Evolutionary conservation across 2,888 invertebrate species (phyloP).

Genomic region (Polydrusus cervinus): DNA sequence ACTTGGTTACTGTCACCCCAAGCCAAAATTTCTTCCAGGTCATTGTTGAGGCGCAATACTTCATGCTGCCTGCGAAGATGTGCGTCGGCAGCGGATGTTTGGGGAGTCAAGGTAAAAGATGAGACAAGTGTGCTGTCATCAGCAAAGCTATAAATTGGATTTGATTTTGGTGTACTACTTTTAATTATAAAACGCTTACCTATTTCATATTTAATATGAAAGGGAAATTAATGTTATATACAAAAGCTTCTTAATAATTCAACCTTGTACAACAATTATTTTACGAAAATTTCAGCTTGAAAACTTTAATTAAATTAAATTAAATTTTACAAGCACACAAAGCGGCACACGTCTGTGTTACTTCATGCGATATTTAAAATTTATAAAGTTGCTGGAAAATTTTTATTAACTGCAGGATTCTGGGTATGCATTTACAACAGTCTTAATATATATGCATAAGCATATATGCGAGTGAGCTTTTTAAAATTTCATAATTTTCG

Average conservation of each 20-base stretch:
- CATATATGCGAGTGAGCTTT: slow-evolving; percentile 29
- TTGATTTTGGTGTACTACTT: too few relatives aligned
- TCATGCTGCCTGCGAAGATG: too few relatives aligned
- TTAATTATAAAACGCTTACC: background rate
- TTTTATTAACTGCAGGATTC: slow-evolving; percentile 40
- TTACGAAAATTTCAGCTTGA: slow-evolving; percentile 24
- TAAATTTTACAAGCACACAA: slow-evolving; percentile 30
- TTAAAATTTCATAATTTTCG: slow-evolving; percentile 12
- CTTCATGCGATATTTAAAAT: slow-evolving; percentile 33
- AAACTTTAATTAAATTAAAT: slow-evolving; percentile 39
- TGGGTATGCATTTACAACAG: slow-evolving; percentile 29
- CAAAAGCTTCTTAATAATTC: slow-evolving; percentile 16
- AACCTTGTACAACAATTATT: slow-evolving; percentile 18
- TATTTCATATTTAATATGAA: background rate
- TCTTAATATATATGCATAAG: slow-evolving; percentile 24
- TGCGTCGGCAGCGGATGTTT: too few relatives aligned
- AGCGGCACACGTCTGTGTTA: slow-evolving; percentile 21
- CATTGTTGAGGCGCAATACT: too few relatives aligned
- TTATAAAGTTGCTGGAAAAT: slow-evolving; percentile 32
- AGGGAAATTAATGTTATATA: background rate
- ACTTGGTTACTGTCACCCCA: too few relatives aligned
- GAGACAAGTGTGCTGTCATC: too few relatives aligned
- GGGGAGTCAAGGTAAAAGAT: too few relatives aligned
- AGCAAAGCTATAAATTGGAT: too few relatives aligned
- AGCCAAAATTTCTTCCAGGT: too few relatives aligned